phyloP scores from a whole-genome alignment of 2,888 invertebrate genomes.

The Nomada flava region DNA sequence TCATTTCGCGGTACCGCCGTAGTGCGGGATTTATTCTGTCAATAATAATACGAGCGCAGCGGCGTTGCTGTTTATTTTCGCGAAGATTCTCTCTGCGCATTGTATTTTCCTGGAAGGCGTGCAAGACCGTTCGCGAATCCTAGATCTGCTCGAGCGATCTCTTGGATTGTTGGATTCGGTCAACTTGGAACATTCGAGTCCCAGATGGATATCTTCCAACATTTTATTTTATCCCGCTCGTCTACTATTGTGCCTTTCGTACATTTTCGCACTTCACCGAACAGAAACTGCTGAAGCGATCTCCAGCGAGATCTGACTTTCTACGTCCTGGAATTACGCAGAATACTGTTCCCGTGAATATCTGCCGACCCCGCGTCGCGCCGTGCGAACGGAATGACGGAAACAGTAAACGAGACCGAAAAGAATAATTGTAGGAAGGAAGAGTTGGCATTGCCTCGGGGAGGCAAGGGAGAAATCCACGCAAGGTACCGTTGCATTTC shows the following conservation, averaged over 20 bases:
- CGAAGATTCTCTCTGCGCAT: slow-evolving; percentile 39
- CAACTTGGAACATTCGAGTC: not conserved
- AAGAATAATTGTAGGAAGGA: not conserved
- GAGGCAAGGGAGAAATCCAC: slow-evolving; percentile 41
- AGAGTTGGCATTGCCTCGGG: slow-evolving; percentile 2
- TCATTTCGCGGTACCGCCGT: slow-evolving; percentile 25
- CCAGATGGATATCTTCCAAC: too few relatives aligned
- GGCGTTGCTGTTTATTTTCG: slow-evolving; percentile 68
- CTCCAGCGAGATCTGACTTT: too few relatives aligned
- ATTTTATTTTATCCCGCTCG: too few relatives aligned
- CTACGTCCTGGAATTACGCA: too few relatives aligned
- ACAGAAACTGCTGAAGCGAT: too few relatives aligned
- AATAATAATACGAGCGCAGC: slow-evolving; percentile 38
- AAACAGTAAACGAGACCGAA: not conserved
- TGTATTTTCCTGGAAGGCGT: slow-evolving; percentile 42
- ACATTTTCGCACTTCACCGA: too few relatives aligned
- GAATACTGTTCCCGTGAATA: too few relatives aligned
- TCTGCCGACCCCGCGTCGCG: too few relatives aligned
- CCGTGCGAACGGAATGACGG: not conserved
- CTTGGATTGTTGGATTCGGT: not conserved
- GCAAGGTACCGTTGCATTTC: slow-evolving; percentile 73
- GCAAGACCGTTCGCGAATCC: not conserved
- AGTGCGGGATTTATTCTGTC: slow-evolving; percentile 2
- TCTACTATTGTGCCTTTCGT: too few relatives aligned
- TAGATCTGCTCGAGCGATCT: slow-evolving; percentile 3